These are phyloP conservation scores for Rhogogaster chlorosoma DNA, from an alignment of 2,888 invertebrate species.

Conservation along the genomic window DNA sequence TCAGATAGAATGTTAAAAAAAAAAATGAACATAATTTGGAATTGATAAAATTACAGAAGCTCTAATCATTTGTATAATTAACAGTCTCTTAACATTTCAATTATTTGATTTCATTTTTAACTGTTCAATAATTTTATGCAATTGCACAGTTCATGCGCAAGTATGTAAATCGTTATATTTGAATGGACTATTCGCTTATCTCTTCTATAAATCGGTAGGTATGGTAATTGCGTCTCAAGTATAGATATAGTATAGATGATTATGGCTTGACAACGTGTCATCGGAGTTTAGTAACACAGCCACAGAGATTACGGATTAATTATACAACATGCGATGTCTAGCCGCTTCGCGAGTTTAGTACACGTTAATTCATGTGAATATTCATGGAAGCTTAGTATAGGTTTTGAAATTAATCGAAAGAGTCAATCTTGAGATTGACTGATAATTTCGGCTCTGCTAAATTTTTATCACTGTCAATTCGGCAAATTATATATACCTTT, in stretches of 20 bases:
- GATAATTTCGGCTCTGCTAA: neutral
- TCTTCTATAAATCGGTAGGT: neutral
- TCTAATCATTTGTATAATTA: neutral
- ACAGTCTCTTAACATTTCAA: neutral
- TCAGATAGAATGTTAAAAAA: neutral
- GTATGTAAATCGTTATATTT: neutral
- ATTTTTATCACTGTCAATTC: neutral
- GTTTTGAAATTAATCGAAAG: neutral
- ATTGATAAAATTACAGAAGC: neutral
- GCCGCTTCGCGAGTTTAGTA: neutral
- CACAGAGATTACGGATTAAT: neutral
- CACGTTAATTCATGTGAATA: constrained; percentile 29
- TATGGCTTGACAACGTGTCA: neutral
- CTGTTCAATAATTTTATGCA: neutral
- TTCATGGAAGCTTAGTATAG: neutral
- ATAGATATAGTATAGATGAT: neutral
- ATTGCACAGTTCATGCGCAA: neutral
- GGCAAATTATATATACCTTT: neutral
- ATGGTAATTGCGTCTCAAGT: neutral
- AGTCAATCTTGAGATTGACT: neutral
- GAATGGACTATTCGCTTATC: neutral
- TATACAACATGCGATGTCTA: neutral
- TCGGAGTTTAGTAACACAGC: neutral
- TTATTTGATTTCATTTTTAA: neutral
- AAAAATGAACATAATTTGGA: neutral